Evolutionary conservation across 2,797 vertebrate genomes (phyloP).

Genomic region (Stomatorhinus walkeri): DNA sequence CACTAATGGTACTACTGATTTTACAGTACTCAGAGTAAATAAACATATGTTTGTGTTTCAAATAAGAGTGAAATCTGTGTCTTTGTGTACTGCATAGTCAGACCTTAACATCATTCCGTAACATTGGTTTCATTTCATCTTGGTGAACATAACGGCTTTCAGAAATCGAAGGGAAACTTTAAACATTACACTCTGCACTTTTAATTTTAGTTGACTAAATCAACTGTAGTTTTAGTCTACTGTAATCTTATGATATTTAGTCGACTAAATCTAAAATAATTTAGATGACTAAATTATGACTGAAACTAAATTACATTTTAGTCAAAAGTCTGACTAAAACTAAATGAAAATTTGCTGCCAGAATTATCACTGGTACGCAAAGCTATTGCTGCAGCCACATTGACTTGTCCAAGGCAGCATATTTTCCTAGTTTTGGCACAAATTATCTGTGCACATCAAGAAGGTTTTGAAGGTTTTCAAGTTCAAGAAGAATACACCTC

Average conservation of each 20-base stretch:
- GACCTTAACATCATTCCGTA: not conserved
- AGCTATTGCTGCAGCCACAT: not conserved
- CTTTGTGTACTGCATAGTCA: not conserved
- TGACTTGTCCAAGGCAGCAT: not conserved
- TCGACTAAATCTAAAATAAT: not conserved
- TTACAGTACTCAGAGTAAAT: not conserved
- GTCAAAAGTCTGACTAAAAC: not conserved
- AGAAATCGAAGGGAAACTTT: not conserved
- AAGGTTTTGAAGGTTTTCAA: not conserved
- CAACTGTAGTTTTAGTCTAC: not conserved
- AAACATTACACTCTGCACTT: not conserved
- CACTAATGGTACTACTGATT: too few relatives aligned
- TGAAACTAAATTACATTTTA: not conserved
- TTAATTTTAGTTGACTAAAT: not conserved
- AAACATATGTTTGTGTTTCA: not conserved
- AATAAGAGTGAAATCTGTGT: not conserved
- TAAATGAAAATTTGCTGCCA: not conserved
- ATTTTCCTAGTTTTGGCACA: not conserved
- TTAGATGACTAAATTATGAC: not conserved
- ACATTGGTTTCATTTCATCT: not conserved
- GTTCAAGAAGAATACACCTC: not conserved
- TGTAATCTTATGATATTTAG: not conserved
- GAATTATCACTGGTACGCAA: not conserved
- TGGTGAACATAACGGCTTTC: not conserved
- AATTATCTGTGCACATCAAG: not conserved